These are phyloP conservation scores for Dromius quadrimaculatus DNA, from an alignment of 2,888 invertebrate species.

Conservation along the genomic window DNA sequence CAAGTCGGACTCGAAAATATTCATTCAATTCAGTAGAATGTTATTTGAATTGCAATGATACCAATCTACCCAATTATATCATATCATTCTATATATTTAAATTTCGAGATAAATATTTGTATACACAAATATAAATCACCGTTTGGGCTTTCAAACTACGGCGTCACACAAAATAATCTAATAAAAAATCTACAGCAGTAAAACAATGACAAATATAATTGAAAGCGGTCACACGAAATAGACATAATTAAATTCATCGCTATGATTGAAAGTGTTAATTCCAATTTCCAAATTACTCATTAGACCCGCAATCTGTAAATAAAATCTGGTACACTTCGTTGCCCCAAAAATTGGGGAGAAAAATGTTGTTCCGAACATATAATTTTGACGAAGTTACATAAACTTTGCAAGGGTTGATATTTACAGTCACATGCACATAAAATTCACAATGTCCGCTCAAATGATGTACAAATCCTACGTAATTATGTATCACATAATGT, in stretches of 20 bases:
- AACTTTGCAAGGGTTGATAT: too few relatives aligned
- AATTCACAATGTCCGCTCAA: too few relatives aligned
- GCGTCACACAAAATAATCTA: constrained; percentile 24
- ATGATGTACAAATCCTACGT: too few relatives aligned
- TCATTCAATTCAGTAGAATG: too few relatives aligned
- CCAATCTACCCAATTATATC: too few relatives aligned
- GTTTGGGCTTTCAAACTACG: constrained; percentile 7
- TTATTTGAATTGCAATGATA: too few relatives aligned
- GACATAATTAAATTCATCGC: background rate
- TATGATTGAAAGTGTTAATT: constrained; percentile 22
- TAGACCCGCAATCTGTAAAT: constrained; percentile 18
- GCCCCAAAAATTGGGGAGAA: too few relatives aligned
- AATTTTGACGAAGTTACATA: background rate
- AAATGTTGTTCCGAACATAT: background rate
- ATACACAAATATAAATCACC: constrained; percentile 21
- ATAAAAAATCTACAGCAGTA: constrained; percentile 9
- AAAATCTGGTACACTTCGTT: background rate
- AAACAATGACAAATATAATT: constrained; percentile 34
- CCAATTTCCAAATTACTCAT: constrained; percentile 6
- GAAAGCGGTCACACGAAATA: constrained; percentile 5
- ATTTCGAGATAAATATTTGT: constrained; percentile 13
- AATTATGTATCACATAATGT: too few relatives aligned
- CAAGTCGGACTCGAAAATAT: too few relatives aligned
- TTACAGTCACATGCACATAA: too few relatives aligned
- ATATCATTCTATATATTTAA: background rate